phyloP scores from a whole-genome alignment of 2,113 vertebrate genomes.

The Montifringilla adamsi region DNA sequence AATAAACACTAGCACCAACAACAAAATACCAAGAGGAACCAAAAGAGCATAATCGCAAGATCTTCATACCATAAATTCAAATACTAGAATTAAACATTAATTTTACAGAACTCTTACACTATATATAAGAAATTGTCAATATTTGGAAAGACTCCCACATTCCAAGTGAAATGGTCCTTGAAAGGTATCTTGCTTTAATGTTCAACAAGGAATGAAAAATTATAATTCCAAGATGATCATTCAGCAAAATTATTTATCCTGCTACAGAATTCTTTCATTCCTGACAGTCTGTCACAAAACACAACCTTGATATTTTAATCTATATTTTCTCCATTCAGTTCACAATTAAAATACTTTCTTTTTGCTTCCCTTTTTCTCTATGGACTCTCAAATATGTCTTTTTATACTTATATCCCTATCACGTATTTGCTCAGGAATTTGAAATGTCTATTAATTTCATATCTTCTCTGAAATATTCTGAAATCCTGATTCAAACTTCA shows the following conservation, averaged over 20 bases:
- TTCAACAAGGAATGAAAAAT: background rate
- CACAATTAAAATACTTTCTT: background rate
- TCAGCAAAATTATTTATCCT: background rate
- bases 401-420: background rate
- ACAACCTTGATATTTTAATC: background rate
- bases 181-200: background rate
- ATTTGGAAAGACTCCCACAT: background rate
- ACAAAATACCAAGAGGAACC: background rate
- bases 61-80: background rate
- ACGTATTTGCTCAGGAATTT: background rate
- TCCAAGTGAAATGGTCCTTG: background rate
- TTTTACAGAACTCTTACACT: background rate
- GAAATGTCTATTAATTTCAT: background rate
- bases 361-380: background rate
- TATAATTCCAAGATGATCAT: background rate
- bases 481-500: background rate
- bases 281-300: background rate
- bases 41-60: background rate
- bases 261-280: background rate
- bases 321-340: background rate
- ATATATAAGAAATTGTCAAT: background rate
- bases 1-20: background rate
- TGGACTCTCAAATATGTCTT: background rate
- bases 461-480: background rate
- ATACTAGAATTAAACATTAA: background rate